A percentile compares a stretch with the other conserved stretches of the same genome.
These are phyloP conservation scores for Gymnocypris eckloni DNA, from an alignment of 2,797 vertebrate species.

Conservation along the genomic window DNA sequence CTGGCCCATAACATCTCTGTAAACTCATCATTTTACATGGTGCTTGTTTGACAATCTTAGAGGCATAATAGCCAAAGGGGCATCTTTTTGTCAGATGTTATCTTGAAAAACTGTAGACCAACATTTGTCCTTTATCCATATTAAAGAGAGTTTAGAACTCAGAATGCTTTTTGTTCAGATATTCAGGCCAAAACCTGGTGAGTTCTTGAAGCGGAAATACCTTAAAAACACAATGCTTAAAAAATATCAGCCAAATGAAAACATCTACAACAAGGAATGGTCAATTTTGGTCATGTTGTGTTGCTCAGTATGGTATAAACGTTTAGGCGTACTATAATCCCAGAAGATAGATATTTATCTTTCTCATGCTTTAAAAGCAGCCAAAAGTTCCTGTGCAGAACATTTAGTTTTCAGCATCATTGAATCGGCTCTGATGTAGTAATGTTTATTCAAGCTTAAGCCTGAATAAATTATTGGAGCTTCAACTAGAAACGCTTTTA, in stretches of 20 bases:
- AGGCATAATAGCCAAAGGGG: background rate
- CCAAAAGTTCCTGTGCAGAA: background rate
- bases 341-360: background rate
- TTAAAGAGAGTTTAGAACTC: background rate
- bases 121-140: background rate
- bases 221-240: background rate
- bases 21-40: slow-evolving; percentile 22
- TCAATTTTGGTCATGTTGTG: background rate
- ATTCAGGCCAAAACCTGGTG: background rate
- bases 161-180: background rate
- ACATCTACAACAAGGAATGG: background rate
- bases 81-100: background rate
- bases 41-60: slow-evolving; percentile 12
- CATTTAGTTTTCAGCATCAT: slow-evolving; percentile 31
- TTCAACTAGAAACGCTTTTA: slow-evolving; percentile 24
- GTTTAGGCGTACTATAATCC: background rate
- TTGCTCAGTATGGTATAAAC: background rate
- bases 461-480: slow-evolving; percentile 28
- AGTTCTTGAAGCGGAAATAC: background rate
- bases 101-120: background rate
- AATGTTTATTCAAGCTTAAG: slow-evolving; percentile 37
- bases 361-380: background rate
- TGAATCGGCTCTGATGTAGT: slow-evolving; percentile 6
- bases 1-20: slow-evolving; percentile 15
- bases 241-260: background rate